Percentiles rank a stretch among this genome's conserved stretches.
These are phyloP conservation scores for Gymnodraco acuticeps DNA, from an alignment of 2,797 vertebrate genomes.

Conservation along the genomic window DNA sequence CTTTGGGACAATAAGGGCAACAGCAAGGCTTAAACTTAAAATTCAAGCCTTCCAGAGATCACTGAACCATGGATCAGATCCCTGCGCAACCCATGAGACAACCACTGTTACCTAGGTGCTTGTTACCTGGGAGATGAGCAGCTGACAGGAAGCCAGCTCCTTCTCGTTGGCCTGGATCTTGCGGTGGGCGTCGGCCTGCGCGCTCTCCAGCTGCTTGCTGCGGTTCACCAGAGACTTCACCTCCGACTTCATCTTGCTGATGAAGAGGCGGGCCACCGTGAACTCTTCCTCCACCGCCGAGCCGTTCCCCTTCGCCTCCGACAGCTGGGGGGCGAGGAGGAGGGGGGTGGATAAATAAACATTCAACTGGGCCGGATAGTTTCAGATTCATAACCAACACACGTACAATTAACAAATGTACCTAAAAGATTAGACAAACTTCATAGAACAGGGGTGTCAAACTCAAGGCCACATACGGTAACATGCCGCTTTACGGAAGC, in stretches of 20 bases:
- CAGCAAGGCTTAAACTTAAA: too few relatives aligned
- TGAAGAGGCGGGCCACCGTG: conserved; percentile 91
- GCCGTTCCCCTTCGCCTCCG: conserved; percentile 84
- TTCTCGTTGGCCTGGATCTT: conserved; percentile 93
- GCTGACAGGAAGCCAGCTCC: conserved; percentile 92
- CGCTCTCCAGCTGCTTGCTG: conserved; percentile 91
- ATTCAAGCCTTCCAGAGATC: not conserved
- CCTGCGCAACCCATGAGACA: not conserved
- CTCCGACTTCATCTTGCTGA: conserved; percentile 95
- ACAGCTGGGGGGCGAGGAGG: conserved; percentile 23
- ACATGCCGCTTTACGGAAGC: too few relatives aligned
- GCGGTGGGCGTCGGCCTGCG: conserved; percentile 89
- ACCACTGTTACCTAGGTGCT: not conserved
- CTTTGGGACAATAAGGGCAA: too few relatives aligned
- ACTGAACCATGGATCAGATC: too few relatives aligned
- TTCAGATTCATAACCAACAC: too few relatives aligned
- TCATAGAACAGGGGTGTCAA: too few relatives aligned
- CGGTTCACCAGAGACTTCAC: conserved; percentile 93
- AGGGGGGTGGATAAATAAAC: not conserved
- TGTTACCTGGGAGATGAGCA: conserved; percentile 91
- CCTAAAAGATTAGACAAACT: too few relatives aligned
- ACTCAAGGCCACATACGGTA: too few relatives aligned
- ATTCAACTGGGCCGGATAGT: too few relatives aligned
- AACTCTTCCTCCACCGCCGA: conserved; percentile 93
- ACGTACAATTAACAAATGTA: too few relatives aligned